phyloP scores from a whole-genome alignment of 2,113 vertebrate species.

The Proterorhinus semilunaris region DNA sequence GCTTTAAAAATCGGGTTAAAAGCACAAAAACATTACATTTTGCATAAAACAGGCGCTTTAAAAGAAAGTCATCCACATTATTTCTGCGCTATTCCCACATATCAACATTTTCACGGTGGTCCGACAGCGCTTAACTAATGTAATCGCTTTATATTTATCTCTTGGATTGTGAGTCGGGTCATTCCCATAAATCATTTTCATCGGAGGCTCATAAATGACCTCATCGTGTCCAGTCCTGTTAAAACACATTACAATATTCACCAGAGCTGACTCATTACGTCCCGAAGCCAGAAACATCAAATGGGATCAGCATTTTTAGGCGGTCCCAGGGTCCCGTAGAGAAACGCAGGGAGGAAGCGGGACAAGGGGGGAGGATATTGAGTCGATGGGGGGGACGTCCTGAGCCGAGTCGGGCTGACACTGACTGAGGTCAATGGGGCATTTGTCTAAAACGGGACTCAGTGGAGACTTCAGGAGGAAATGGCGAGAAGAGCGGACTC shows the following conservation, averaged over 20 bases:
- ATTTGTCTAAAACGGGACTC: slow-evolving; percentile 15
- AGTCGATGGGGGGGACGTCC: slow-evolving; percentile 19
- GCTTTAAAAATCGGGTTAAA: no score
- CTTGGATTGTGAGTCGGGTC: not conserved
- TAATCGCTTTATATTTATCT: not conserved
- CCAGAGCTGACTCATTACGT: not conserved
- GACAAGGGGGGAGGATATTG: slow-evolving; percentile 27
- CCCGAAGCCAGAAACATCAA: not conserved
- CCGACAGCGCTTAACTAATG: no score
- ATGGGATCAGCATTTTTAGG: not conserved
- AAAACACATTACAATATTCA: not conserved
- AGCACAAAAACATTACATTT: no score
- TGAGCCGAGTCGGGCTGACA: slow-evolving; percentile 3
- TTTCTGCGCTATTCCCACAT: no score
- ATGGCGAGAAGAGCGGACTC: not conserved
- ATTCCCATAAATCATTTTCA: not conserved
- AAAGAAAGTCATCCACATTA: no score
- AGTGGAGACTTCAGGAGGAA: slow-evolving; percentile 38
- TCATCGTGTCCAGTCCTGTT: not conserved
- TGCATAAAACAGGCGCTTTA: no score
- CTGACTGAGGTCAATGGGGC: slow-evolving; percentile 27
- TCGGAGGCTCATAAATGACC: not conserved
- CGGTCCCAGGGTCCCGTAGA: slow-evolving; percentile 16
- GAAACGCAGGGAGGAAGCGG: slow-evolving; percentile 40
- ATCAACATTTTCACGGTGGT: no score